Percentiles rank a stretch among this genome's conserved stretches.
These are phyloP conservation scores for Sardina pilchardus DNA, from an alignment of 2,113 vertebrate genomes.

Conservation along the genomic window DNA sequence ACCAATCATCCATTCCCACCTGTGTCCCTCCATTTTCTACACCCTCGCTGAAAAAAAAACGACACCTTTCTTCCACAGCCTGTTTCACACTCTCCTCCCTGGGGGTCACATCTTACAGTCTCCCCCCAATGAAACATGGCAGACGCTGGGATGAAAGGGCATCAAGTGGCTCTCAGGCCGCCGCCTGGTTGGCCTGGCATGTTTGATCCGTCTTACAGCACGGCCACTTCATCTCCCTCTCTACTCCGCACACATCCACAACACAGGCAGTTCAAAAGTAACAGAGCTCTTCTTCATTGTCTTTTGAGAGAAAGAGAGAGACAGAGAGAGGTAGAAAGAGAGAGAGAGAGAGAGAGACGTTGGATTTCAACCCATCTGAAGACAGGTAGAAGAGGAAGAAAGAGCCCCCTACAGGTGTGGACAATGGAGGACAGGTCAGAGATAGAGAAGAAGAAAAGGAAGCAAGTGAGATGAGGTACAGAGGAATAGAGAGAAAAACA, in stretches of 20 bases:
- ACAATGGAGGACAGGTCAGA: background rate
- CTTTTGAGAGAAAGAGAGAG: background rate
- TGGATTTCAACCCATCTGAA: too few species aligned
- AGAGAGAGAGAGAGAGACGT: too few species aligned
- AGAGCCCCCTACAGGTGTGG: background rate
- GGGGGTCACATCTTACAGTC: background rate
- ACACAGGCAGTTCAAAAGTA: background rate
- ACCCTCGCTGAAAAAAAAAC: background rate
- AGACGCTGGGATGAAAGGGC: background rate
- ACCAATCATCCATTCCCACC: constrained; percentile 67
- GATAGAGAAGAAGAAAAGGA: background rate
- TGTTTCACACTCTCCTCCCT: background rate
- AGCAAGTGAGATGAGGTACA: background rate
- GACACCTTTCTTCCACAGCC: background rate
- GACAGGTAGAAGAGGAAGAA: background rate
- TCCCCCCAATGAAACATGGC: background rate
- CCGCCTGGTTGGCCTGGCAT: background rate
- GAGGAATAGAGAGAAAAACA: background rate
- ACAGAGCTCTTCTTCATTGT: background rate
- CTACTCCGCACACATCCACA: background rate
- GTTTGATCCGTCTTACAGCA: background rate
- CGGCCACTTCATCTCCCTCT: background rate
- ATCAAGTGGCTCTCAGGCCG: background rate
- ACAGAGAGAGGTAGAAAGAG: background rate
- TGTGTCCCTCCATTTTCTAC: background rate